Conservation (phyloP, 2,113 vertebrate genomes). For the Sylvilagus bachmani region DNA sequence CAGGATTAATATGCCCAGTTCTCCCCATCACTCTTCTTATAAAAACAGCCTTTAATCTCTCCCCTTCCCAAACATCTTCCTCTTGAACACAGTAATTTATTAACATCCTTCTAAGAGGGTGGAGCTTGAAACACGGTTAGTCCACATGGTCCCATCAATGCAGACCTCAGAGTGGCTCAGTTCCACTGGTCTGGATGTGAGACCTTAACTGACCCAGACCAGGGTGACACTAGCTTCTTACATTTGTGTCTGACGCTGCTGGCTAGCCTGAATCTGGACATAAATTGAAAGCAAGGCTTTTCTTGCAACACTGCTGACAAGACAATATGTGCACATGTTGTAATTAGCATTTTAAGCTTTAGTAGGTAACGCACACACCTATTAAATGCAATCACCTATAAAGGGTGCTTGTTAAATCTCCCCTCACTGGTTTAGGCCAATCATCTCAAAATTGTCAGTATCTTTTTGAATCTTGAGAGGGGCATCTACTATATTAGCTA, state of each 20-base stretch:
- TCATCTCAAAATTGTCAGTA: neutral
- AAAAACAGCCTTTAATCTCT: neutral
- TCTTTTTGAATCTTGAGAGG: neutral
- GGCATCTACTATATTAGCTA: neutral
- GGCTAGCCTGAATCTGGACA: neutral
- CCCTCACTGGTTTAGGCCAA: neutral
- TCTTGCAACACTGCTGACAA: neutral
- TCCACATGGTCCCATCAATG: neutral
- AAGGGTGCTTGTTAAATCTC: neutral
- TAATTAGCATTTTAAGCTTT: neutral
- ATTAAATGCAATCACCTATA: neutral
- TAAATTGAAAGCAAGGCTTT: neutral
- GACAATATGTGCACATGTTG: neutral
- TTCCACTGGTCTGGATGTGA: accelerated
- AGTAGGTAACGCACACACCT: too few relatives aligned
- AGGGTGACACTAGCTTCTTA: neutral
- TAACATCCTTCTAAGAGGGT: neutral
- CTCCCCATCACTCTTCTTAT: neutral
- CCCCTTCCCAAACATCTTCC: neutral
- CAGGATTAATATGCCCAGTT: neutral
- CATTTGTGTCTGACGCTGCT: neutral
- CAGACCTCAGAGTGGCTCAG: neutral
- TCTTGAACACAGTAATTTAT: neutral
- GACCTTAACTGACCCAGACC: neutral
- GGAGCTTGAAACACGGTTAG: neutral